Base-by-base conservation (phyloP, 2,113 vertebrate genomes). In the Channa maculata region DNA sequence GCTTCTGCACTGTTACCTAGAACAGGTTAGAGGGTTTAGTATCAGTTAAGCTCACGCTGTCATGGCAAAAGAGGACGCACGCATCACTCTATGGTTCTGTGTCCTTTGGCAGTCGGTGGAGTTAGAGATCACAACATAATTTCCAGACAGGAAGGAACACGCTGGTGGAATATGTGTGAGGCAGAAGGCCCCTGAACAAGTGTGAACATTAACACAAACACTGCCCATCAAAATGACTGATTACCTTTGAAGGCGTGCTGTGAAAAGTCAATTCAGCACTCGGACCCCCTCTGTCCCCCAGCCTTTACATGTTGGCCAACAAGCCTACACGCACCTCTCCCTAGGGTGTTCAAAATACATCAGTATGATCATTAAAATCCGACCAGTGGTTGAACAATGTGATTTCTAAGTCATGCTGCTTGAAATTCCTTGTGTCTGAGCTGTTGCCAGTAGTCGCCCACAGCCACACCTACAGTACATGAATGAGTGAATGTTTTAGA, bases 191-290 rank as follows among this genome's bases (percentile, higher is more conserved):
- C 84, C 83, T 52, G 76, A 79, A 87, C 70, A 71, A 80, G 76
- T 72, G 63, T 78, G 82, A 82, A 83, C 82, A 68, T 88, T 88
- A 87, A 79, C 84, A 90, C 88, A 90, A 92, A 88, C 89, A 66
- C 88, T 90, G 91, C 88, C 91, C 91, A 87, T 93, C 91, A 92
- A 87, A 89, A 94, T 94, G 92, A 94, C 74, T 90, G 91, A 94
- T 94, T 88, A 89, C 89, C 85, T 91, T 72, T 34, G 83, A 65
- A 71, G 79, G 71, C 75, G 58, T 86, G 88, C 82, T 85, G 85
- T 75, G 91, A 91, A 93, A 93, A 93, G 91, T 92, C 89, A 91
- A 92, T 93, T 93, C 85, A 58, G 72, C 60, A 39, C 65, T 83
- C 83, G 75, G 77, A 88, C 82, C 75, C 72, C 66, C 66, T 83